These are phyloP conservation scores for Morpho helenor DNA, from an alignment of 2,888 invertebrate genomes.

Conservation along the genomic window DNA sequence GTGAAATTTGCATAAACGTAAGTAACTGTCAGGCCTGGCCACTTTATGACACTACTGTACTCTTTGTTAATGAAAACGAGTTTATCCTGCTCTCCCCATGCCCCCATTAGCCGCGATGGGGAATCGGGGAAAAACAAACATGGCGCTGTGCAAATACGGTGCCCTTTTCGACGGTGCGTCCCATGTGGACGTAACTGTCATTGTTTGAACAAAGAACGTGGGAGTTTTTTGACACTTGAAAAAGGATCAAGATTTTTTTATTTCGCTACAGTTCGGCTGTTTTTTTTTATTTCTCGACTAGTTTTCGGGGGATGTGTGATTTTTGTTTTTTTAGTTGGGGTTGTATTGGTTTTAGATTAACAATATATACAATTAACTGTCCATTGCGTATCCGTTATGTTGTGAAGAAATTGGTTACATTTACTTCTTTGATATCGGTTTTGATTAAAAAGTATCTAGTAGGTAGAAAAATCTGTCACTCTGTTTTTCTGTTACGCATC, in stretches of 20 bases:
- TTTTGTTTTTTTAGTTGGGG: background rate
- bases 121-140: constrained; percentile 57
- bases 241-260: constrained; percentile 30
- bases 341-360: constrained; percentile 1
- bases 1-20: constrained; percentile 34
- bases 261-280: constrained; percentile 19
- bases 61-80: constrained; percentile 34
- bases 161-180: constrained; percentile 45
- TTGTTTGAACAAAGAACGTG: constrained; percentile 42
- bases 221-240: constrained; percentile 32
- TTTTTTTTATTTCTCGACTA: constrained; percentile 17
- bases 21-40: constrained; percentile 34
- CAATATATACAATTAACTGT: background rate
- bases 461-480: too few relatives aligned
- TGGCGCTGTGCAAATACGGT: constrained; percentile 44
- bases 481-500: too few relatives aligned
- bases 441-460: too few relatives aligned
- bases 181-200: constrained; percentile 44
- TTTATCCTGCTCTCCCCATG: constrained; percentile 34
- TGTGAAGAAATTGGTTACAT: too few relatives aligned
- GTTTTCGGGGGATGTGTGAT: constrained; percentile 7
- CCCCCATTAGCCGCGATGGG: constrained; percentile 38
- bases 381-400: too few relatives aligned
- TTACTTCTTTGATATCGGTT: too few relatives aligned
- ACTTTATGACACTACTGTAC: constrained; percentile 42